These are phyloP conservation scores for Perognathus longimembris DNA, from an alignment of 2,113 vertebrate genomes.

Conservation along the genomic window DNA sequence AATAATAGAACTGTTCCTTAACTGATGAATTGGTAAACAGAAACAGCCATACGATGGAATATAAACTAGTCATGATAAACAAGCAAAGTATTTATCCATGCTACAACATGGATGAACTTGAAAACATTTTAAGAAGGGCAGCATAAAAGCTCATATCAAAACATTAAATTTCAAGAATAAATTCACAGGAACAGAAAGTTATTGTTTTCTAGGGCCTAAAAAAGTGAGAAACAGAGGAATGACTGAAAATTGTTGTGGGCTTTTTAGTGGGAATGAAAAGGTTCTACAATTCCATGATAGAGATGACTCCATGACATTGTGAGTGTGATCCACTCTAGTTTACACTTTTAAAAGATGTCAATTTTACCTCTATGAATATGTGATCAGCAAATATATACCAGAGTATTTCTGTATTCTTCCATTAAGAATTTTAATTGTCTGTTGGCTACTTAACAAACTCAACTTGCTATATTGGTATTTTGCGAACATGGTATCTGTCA, in stretches of 20 bases:
- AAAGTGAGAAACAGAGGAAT: background rate
- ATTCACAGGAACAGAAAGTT: background rate
- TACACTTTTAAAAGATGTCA: background rate
- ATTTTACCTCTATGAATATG: background rate
- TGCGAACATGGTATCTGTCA: background rate
- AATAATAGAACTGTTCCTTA: background rate
- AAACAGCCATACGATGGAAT: background rate
- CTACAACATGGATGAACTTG: background rate
- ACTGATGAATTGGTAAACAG: background rate
- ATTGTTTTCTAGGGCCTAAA: background rate
- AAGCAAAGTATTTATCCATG: background rate
- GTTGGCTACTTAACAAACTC: background rate
- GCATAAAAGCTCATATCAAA: background rate
- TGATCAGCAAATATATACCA: background rate
- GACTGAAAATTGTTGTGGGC: accelerated
- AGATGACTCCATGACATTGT: background rate
- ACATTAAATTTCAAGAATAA: background rate
- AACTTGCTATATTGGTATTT: background rate
- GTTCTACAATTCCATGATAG: background rate
- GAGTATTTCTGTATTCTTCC: background rate
- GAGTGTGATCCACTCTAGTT: background rate
- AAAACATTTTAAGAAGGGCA: background rate
- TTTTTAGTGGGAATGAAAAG: background rate
- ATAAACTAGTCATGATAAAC: background rate
- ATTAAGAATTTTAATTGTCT: background rate